phyloP scores from a whole-genome alignment of 53 echinoderm and acorn worm species.

The Antedon mediterranea region DNA sequence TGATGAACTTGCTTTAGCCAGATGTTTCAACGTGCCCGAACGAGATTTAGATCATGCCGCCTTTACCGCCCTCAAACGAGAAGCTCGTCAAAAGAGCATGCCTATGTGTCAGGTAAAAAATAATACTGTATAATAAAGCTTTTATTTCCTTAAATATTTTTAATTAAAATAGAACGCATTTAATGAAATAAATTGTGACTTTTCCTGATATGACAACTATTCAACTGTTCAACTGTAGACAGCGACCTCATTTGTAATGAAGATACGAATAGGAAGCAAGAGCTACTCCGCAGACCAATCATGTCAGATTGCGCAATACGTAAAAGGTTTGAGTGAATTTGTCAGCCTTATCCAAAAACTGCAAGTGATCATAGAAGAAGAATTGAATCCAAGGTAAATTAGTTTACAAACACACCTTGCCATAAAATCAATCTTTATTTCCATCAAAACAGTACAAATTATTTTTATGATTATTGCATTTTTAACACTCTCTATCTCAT shows the following conservation, averaged over 20 bases:
- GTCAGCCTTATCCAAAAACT: slow-evolving; percentile 65
- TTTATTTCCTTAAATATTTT: no score
- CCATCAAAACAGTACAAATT: no score
- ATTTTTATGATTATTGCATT: no score
- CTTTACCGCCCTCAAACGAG: slow-evolving; percentile 60
- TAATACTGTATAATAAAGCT: no score
- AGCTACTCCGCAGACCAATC: slow-evolving; percentile 22
- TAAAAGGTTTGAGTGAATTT: slow-evolving; percentile 77
- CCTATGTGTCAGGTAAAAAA: slow-evolving; percentile 87
- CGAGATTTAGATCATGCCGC: slow-evolving; percentile 55
- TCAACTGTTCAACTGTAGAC: slow-evolving; percentile 19
- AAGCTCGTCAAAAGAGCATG: slow-evolving; percentile 67
- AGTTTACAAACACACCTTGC: no score
- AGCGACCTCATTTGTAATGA: slow-evolving; percentile 50
- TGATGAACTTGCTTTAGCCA: slow-evolving; percentile 71
- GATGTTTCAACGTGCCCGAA: slow-evolving; percentile 64
- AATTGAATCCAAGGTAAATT: slow-evolving; percentile 39
- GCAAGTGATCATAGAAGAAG: slow-evolving; percentile 57
- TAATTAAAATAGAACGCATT: no score
- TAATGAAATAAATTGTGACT: no score
- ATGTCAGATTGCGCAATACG: slow-evolving; percentile 21
- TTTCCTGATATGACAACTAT: no score
- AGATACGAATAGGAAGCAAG: slow-evolving; percentile 42
- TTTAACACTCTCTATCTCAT: no score
- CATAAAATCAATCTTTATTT: no score